Evolutionary conservation across 2,797 vertebrate genomes (phyloP), one percentile per base, ranked within the genome.

Genomic region (Amphiprion clarkii): DNA sequence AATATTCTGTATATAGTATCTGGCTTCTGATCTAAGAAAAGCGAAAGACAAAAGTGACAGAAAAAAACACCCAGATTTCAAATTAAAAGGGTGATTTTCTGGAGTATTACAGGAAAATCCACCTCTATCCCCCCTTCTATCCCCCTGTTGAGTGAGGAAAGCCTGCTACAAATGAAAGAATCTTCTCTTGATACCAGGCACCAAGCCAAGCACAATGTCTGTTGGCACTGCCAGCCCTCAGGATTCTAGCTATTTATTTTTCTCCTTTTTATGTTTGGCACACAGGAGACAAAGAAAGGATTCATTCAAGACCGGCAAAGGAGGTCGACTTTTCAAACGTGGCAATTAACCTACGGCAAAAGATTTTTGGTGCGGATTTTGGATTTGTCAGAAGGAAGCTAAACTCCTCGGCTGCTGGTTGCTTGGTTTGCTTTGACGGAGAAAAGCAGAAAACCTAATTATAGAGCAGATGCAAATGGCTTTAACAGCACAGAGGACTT

Each of bases 311-410:
- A 70, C 53, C 0, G 16, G 69, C 63, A 77, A 84, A 90, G 80
- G 76, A 79, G 79, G 79, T 73, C 16, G 57, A 65, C 77, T 78
- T 73, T 83, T 83, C 76, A 86, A 90, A 87, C 67, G 25, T 66
- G 52, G 81, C 79, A 93, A 93, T 93, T 91, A 93, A 93, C 90
- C 91, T 82, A 17, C 21, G 54, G 82, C 65, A 56, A 84, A 63
- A 84, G 7, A 90, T 83, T 23, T 89, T 60, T 66, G 46, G 78
- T 84, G 71, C 1, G 2, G 59, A 61, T 87, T 90, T 80, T 65
- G 68, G 61, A 77, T 83, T 76, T 48, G 64, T 86, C 64, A 51
- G 56, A 81, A 80, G 72, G 64, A 67, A 60, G 53, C 23, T 53
- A 33, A 82, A 84, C 17, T 70, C 53, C 67, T 81, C 11, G 25